Percentiles rank a stretch among this genome's conserved stretches.
Evolutionary conservation across 1,140 invertebrate species (phyloP).

Genomic region (Nasonia vitripennis): DNA sequence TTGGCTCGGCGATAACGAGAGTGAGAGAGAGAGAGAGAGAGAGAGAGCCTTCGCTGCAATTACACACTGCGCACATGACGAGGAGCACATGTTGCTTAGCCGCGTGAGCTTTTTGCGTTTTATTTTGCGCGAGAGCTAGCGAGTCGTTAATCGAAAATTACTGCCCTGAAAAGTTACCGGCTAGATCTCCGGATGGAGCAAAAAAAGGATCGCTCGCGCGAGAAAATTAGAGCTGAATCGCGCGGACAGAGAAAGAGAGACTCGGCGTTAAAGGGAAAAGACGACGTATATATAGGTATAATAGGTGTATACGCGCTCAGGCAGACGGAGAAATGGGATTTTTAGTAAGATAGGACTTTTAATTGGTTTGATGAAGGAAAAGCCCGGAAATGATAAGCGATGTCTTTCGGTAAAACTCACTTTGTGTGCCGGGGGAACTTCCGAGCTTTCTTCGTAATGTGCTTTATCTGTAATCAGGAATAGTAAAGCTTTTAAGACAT

Average conservation of each 20-base stretch:
- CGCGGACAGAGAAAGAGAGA: background rate
- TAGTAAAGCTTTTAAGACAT: background rate
- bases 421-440: background rate
- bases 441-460: background rate
- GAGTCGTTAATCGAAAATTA: slow-evolving; percentile 42
- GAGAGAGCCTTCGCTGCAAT: background rate
- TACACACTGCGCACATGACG: background rate
- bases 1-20: background rate
- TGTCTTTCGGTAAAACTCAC: background rate
- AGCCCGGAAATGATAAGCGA: background rate
- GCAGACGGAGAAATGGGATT: background rate
- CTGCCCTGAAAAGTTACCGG: background rate
- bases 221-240: background rate
- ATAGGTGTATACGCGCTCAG: background rate
- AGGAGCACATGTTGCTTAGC: background rate
- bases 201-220: background rate
- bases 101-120: background rate
- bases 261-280: background rate
- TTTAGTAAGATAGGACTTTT: slow-evolving; percentile 4
- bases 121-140: slow-evolving; percentile 8
- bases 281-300: background rate
- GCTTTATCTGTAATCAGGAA: background rate
- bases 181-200: background rate
- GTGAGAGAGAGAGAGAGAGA: no score
- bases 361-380: slow-evolving; percentile 1